Evolutionary conservation across 2,113 vertebrate genomes (phyloP).

Genomic region (Pedionomus torquatus): DNA sequence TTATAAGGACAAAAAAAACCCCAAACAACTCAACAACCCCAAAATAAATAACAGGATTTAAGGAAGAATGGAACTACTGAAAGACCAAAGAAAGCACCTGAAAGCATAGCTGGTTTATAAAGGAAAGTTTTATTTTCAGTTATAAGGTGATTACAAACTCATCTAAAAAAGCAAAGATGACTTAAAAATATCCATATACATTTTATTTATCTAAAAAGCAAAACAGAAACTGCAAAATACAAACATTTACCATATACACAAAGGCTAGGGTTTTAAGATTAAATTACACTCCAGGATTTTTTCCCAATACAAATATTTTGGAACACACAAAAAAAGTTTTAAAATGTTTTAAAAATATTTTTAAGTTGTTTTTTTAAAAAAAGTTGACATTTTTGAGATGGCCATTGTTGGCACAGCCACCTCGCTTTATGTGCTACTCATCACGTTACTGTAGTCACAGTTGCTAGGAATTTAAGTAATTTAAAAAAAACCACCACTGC

Average conservation of each 20-base stretch:
- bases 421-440: conserved; percentile 66
- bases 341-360: conserved; percentile 79
- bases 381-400: conserved; percentile 69
- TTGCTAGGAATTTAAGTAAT: conserved; percentile 64
- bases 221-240: conserved; percentile 75
- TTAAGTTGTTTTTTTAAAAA: conserved; percentile 50
- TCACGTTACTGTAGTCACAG: conserved; percentile 69
- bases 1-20: neutral
- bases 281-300: conserved; percentile 65
- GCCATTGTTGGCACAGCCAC: neutral
- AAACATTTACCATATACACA: conserved; percentile 77
- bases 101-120: conserved; percentile 51
- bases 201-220: conserved; percentile 82
- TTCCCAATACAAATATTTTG: conserved; percentile 71
- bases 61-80: neutral
- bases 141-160: conserved; percentile 84
- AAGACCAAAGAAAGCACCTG: neutral
- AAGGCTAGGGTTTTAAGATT: conserved; percentile 62
- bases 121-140: conserved; percentile 81
- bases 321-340: conserved; percentile 74
- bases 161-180: conserved; percentile 83
- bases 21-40: neutral
- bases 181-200: conserved; percentile 83
- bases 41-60: neutral
- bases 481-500: conserved; percentile 12